Conservation (phyloP, 1,140 invertebrate genomes). For the Pseudachorutes palmiensis region DNA sequence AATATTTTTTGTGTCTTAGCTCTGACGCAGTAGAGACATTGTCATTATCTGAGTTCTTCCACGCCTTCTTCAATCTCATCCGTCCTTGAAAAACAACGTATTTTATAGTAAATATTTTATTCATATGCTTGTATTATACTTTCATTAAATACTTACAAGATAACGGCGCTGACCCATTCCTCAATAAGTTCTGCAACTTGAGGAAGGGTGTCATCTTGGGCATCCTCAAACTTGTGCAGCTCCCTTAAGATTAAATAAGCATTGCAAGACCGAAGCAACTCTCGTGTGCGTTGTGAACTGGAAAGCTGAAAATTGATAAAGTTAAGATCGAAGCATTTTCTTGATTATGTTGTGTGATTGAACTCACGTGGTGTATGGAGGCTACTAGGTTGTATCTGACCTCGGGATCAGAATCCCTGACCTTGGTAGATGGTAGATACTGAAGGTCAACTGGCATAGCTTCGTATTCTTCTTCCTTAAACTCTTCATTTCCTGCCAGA, state of each 20-base stretch:
- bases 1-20: too few relatives aligned
- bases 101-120: neutral
- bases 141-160: neutral
- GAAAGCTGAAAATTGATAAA: conserved; percentile 15
- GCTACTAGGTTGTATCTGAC: conserved; percentile 13
- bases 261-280: conserved; percentile 10
- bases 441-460: conserved; percentile 16
- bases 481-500: conserved; percentile 12
- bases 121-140: neutral
- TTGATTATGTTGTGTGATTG: neutral
- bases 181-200: neutral
- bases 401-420: conserved; percentile 9
- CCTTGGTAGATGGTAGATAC: conserved; percentile 9
- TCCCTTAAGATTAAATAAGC: conserved; percentile 18
- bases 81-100: neutral
- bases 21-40: neutral
- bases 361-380: conserved; percentile 8
- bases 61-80: neutral
- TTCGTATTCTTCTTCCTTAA: conserved; percentile 18
- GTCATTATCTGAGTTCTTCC: neutral
- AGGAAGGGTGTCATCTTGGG: too few relatives aligned
- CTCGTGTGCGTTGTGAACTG: neutral
- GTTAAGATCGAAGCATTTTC: neutral
- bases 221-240: conserved; percentile 13
- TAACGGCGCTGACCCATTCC: neutral